phyloP scores from a whole-genome alignment of 1,140 invertebrate genomes.

The Zaprionus ghesquierei region DNA sequence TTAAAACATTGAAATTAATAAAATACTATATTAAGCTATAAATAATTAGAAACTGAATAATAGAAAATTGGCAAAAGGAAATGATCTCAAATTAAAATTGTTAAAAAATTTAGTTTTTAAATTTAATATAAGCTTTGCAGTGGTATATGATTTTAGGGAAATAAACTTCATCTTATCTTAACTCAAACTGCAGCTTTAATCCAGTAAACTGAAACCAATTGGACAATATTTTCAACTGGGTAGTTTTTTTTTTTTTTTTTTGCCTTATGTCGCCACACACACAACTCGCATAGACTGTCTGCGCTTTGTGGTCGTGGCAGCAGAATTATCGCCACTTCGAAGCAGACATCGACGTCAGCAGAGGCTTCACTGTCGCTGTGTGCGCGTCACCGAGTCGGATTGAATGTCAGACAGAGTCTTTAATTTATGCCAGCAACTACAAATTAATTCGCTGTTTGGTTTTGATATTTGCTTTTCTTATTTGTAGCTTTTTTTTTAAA shows the following conservation, averaged over 20 bases:
- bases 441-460: constrained; percentile 64
- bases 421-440: constrained; percentile 75
- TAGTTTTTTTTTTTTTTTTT: not conserved
- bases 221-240: constrained; percentile 25
- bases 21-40: too few species aligned
- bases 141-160: too few species aligned
- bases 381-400: constrained; percentile 40
- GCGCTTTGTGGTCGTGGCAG: constrained; percentile 50
- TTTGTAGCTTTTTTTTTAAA: constrained; percentile 25
- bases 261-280: not conserved
- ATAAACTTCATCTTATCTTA: too few species aligned
- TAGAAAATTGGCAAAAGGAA: too few species aligned
- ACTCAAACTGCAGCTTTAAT: too few species aligned
- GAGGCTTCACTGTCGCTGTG: not conserved
- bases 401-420: constrained; percentile 67
- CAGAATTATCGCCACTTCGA: constrained; percentile 61
- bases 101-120: too few species aligned
- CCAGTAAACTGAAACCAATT: too few species aligned
- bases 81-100: too few species aligned
- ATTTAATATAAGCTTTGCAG: too few species aligned
- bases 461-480: constrained; percentile 48
- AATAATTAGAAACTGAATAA: too few species aligned
- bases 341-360: not conserved
- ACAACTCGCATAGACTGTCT: constrained; percentile 7
- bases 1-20: too few species aligned